These are phyloP conservation scores for Hippocampus mohnikei DNA, from an alignment of 2,113 vertebrate species.

Conservation along the genomic window DNA sequence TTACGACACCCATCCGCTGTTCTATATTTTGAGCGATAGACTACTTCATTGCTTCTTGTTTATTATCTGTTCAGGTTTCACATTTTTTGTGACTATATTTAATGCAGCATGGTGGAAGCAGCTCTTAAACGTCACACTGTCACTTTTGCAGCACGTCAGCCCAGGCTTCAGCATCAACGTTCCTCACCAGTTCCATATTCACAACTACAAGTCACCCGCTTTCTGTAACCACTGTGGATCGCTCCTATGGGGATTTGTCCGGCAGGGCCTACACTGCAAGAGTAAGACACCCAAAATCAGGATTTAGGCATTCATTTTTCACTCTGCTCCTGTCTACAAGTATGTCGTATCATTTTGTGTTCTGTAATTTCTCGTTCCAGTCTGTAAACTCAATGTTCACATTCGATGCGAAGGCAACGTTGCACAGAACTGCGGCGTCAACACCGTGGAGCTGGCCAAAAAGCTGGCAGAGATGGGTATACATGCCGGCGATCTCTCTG, in stretches of 20 bases:
- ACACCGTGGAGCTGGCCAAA: conserved; percentile 89
- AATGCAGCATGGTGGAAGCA: neutral
- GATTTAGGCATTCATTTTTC: neutral
- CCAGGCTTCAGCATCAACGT: conserved; percentile 96
- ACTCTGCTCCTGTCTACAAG: neutral
- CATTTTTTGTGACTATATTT: neutral
- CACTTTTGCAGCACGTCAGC: conserved; percentile 71
- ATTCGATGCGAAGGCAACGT: conserved; percentile 91
- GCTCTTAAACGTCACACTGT: neutral
- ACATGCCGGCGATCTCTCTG: conserved; percentile 82
- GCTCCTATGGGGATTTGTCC: conserved; percentile 90
- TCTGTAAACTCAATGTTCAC: conserved; percentile 97
- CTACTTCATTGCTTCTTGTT: no score
- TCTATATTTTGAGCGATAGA: no score
- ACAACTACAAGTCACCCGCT: conserved; percentile 94
- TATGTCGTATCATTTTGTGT: neutral
- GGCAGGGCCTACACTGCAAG: conserved; percentile 95
- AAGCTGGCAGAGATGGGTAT: conserved; percentile 91
- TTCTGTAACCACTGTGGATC: conserved; percentile 98
- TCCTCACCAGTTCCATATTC: conserved; percentile 89
- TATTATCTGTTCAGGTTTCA: no score
- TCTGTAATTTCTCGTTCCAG: conserved; percentile 61
- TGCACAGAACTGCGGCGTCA: conserved; percentile 92
- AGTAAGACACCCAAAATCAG: conserved; percentile 71
- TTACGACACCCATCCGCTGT: neutral